These are phyloP conservation scores for Cordylochernes scorpioides DNA, from an alignment of 2,888 invertebrate genomes.

Conservation along the genomic window DNA sequence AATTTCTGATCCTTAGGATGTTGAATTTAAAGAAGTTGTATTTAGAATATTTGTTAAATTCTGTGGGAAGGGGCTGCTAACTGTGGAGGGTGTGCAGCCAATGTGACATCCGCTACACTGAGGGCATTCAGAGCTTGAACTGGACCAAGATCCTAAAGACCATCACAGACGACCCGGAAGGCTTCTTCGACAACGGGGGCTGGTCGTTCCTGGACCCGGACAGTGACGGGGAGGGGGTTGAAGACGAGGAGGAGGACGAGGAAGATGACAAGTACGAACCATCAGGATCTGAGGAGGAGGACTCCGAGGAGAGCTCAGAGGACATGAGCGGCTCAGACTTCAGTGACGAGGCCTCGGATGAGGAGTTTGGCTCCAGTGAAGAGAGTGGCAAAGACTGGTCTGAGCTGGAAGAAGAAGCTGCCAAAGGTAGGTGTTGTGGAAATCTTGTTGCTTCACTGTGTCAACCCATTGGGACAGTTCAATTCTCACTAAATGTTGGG, in stretches of 20 bases:
- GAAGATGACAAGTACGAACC: slow-evolving; percentile 29
- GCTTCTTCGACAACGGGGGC: slow-evolving; percentile 92
- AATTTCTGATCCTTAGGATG: too few relatives aligned
- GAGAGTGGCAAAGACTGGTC: slow-evolving; percentile 99
- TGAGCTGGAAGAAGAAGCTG: slow-evolving; percentile 41
- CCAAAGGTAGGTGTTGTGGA: slow-evolving; percentile 5
- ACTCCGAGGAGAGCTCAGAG: slow-evolving; percentile 30
- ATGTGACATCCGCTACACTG: slow-evolving; percentile 85
- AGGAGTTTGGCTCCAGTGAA: slow-evolving; percentile 44
- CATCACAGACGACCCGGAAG: slow-evolving; percentile 89
- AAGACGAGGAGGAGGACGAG: slow-evolving; percentile 23
- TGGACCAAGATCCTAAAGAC: slow-evolving; percentile 99
- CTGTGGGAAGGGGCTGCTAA: too few relatives aligned
- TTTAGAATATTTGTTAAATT: too few relatives aligned
- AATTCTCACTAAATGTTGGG: not conserved
- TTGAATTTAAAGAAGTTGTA: too few relatives aligned
- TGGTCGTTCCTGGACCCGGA: slow-evolving; percentile 97
- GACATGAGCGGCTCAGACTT: slow-evolving; percentile 50
- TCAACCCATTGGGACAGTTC: not conserved
- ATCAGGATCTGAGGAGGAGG: slow-evolving; percentile 34
- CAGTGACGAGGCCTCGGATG: slow-evolving; percentile 9
- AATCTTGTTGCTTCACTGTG: not conserved
- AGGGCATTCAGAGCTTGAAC: slow-evolving; percentile 91
- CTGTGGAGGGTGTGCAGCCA: too few relatives aligned
- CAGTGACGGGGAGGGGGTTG: slow-evolving; percentile 39